Evolutionary conservation across 1,140 invertebrate species (phyloP), one percentile per base, ranked within the genome.

Genomic region (Euura saliciscinereae): DNA sequence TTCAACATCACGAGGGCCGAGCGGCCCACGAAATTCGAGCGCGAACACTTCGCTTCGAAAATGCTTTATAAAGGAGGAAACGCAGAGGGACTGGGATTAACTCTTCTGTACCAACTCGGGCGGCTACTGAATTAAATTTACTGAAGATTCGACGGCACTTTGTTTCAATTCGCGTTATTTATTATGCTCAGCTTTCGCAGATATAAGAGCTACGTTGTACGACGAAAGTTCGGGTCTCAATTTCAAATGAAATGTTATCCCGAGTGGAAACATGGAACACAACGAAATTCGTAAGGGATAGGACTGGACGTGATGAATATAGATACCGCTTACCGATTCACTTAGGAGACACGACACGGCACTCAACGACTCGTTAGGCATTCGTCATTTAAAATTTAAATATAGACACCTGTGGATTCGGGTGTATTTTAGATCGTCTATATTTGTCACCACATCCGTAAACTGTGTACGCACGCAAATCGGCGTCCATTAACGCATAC

Each of bases 221-320:
- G 28, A 28, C 28, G 28, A 28, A 28, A 28, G 28, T 28, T 28
- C 28, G 28, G 28, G 28, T 28, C 28, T 28, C 28, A 28, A 28
- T 28, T 28, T 28, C 1, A 28, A 28, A 28, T 28, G 28, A 28
- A 28, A 28, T 28, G 28, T 28, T 1, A 28, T 72, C 66, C 44
- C 43, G 4, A 46, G 28, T 44, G 6, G 43, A 43, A 71, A 43
- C 10, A 70, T 46, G 28, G 28, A 45, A n/a, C 3, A 44, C 6
- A 2, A 28, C 0, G 28, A 28, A 28, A 28, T 28, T 28, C 28
- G 28, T 28, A 28, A 28, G 28, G 28, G 28, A 28, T 28, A 28
- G 28, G 28, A 28, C 43, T 71, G 68, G 71, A 76, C 83, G 83
- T 85, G 80, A 86, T 83, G 78, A 85, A 85, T 84, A 28, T 28